A percentile compares a stretch with the other conserved stretches of the same genome.
Evolutionary conservation across 2,888 invertebrate species (phyloP).

Genomic region (Callyntrura sp.): DNA sequence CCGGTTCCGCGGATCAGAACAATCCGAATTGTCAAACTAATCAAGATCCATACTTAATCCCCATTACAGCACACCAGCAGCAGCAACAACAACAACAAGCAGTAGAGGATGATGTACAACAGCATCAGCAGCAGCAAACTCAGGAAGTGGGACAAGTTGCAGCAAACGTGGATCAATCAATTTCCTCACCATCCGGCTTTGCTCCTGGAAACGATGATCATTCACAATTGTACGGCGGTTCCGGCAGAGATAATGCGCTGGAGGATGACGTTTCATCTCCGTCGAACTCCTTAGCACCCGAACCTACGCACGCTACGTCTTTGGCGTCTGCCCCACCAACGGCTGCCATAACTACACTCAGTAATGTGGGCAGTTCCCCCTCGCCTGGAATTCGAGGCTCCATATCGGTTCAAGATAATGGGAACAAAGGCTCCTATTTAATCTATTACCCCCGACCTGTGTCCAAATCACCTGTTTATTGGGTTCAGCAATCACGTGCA

Average conservation of each 20-base stretch:
- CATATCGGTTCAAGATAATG: constrained; percentile 55
- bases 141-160: background rate
- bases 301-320: constrained; percentile 27
- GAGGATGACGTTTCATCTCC: constrained; percentile 19
- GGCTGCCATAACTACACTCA: background rate
- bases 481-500: constrained; percentile 87
- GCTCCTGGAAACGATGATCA: constrained; percentile 25
- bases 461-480: constrained; percentile 81
- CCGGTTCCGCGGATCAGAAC: constrained; percentile 6
- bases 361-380: background rate
- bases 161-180: background rate
- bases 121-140: constrained; percentile 19
- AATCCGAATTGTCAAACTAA: constrained; percentile 56
- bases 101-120: background rate
- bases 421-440: constrained; percentile 75
- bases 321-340: constrained; percentile 13
- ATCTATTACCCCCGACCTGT: constrained; percentile 80
- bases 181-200: constrained; percentile 12
- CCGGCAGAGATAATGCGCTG: constrained; percentile 1
- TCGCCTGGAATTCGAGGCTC: constrained; percentile 57
- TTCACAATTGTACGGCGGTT: background rate
- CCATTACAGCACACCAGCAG: constrained; percentile 23
- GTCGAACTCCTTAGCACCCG: constrained; percentile 1
- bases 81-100: constrained; percentile 54
- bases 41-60: constrained; percentile 63